Conservation (phyloP, 1,140 invertebrate genomes). For the Papilio glaucus region DNA sequence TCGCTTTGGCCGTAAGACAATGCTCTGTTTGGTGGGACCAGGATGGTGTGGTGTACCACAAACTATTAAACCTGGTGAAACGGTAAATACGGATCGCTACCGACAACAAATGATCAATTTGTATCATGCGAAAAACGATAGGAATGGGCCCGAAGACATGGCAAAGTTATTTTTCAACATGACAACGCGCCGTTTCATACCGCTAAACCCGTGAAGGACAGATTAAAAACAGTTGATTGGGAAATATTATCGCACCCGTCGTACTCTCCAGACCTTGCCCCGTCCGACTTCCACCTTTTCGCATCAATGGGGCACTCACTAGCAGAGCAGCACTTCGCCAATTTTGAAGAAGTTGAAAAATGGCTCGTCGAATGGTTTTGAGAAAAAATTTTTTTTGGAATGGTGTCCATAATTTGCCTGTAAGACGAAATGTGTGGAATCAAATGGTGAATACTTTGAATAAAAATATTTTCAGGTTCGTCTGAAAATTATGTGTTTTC, state of each 20-base stretch:
- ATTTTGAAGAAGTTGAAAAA: too few relatives aligned
- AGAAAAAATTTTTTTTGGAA: too few relatives aligned
- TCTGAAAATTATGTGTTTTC: too few relatives aligned
- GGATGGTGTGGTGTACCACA: neutral
- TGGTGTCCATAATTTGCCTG: too few relatives aligned
- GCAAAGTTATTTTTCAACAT: too few relatives aligned
- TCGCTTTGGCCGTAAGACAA: too few relatives aligned
- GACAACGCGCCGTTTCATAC: neutral
- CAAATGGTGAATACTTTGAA: too few relatives aligned
- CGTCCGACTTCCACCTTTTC: slow-evolving; percentile 6
- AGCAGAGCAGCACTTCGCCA: too few relatives aligned
- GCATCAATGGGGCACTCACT: neutral
- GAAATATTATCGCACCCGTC: neutral
- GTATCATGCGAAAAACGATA: neutral
- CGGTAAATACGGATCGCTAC: neutral
- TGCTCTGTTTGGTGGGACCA: slow-evolving; percentile 9
- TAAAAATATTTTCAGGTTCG: too few relatives aligned
- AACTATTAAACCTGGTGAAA: neutral
- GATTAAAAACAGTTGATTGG: neutral
- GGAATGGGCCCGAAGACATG: neutral
- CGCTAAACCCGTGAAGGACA: neutral
- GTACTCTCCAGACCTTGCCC: neutral
- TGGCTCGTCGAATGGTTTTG: too few relatives aligned
- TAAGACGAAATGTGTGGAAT: too few relatives aligned
- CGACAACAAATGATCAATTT: slow-evolving; percentile 7